These are phyloP conservation scores for Parazoanthus darwini DNA, from an alignment of 92 coral and sea anemone genomes.

Conservation along the genomic window DNA sequence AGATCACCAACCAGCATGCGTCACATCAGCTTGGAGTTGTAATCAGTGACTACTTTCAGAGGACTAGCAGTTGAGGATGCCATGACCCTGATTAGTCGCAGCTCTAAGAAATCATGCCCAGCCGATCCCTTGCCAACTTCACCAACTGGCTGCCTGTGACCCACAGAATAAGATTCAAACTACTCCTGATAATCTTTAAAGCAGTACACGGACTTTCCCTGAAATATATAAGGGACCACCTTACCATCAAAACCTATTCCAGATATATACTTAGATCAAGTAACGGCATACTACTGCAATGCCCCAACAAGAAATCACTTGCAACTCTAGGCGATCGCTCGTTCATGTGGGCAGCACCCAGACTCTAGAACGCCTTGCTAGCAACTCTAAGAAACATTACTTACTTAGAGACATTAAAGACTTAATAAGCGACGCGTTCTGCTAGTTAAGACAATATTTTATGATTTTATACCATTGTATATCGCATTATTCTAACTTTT, in stretches of 20 bases:
- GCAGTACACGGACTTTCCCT: neutral
- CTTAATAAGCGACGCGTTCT: too few species aligned
- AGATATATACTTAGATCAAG: neutral
- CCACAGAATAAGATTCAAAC: neutral
- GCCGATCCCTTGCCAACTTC: constrained; percentile 7
- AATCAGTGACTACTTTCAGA: neutral
- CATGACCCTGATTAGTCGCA: constrained; percentile 4
- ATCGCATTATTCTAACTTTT: too few species aligned
- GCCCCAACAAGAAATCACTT: too few species aligned
- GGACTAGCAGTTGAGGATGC: constrained; percentile 6
- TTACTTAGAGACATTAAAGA: too few species aligned
- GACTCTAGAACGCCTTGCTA: too few species aligned
- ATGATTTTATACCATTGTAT: too few species aligned
- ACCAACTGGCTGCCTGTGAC: neutral
- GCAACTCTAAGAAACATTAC: too few species aligned
- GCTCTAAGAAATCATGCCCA: constrained; percentile 15
- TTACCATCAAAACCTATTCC: neutral
- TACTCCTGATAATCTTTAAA: neutral
- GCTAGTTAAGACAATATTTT: too few species aligned
- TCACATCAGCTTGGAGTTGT: constrained; percentile 15
- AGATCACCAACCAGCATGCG: constrained; percentile 5
- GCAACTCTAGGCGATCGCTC: too few species aligned
- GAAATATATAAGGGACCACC: neutral
- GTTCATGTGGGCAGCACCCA: too few species aligned
- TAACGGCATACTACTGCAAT: too few species aligned